Conservation (phyloP, 2,113 vertebrate species). For the Cairina moschata region DNA sequence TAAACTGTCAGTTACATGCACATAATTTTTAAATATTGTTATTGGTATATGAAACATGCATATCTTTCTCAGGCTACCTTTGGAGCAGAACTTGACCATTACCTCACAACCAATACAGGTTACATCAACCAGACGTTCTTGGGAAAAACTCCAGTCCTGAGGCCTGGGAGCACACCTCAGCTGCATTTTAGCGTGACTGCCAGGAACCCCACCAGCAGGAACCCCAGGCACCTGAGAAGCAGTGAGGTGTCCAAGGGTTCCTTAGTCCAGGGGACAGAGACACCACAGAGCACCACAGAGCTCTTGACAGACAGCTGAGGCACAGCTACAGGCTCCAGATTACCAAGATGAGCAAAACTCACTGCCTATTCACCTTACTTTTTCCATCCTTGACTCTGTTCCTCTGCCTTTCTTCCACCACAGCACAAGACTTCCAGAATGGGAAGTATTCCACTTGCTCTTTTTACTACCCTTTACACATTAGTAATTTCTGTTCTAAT, state of each 20-base stretch:
- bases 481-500: not conserved
- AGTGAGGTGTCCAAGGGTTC: fast-evolving
- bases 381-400: fast-evolving
- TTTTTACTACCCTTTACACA: not conserved
- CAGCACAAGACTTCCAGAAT: not conserved
- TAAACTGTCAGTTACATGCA: not conserved
- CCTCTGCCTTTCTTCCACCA: not conserved
- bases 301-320: not conserved
- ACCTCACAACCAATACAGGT: not conserved
- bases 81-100: not conserved
- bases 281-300: not conserved
- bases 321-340: not conserved
- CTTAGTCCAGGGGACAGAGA: too few species aligned
- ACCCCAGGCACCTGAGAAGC: not conserved
- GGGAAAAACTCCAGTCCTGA: not conserved
- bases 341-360: not conserved
- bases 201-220: not conserved
- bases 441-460: not conserved
- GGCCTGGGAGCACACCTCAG: not conserved
- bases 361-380: not conserved
- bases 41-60: not conserved
- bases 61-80: not conserved
- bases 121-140: fast-evolving
- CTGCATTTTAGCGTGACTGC: not conserved
- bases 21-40: not conserved